Conservation (phyloP, 1,140 invertebrate species). For the Cherax destructor region DNA sequence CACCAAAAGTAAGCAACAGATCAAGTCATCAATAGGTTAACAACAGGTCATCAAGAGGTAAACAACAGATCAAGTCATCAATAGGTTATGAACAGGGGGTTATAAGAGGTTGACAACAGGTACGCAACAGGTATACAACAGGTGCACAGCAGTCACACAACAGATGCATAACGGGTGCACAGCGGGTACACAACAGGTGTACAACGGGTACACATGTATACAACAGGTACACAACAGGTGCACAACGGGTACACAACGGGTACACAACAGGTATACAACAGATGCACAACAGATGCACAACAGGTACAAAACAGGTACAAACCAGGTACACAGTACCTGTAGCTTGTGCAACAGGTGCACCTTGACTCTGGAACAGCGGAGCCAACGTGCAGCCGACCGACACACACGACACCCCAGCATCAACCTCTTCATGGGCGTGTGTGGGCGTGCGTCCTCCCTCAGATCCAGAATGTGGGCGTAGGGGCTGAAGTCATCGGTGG, state of each 20-base stretch:
- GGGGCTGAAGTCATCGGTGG: constrained; percentile 24
- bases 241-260: too few relatives aligned
- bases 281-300: too few relatives aligned
- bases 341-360: constrained; percentile 37
- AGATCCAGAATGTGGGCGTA: constrained; percentile 43
- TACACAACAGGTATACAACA: too few relatives aligned
- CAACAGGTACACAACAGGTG: constrained; percentile 3
- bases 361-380: constrained; percentile 43
- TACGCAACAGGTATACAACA: too few relatives aligned
- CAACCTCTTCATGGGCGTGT: constrained; percentile 32
- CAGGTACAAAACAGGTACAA: background rate
- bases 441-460: background rate
- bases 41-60: too few relatives aligned
- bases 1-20: too few relatives aligned
- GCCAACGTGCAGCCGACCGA: constrained; percentile 43
- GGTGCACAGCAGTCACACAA: too few relatives aligned
- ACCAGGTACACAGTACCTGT: constrained; percentile 21
- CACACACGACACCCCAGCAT: constrained; percentile 50
- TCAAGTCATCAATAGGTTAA: too few relatives aligned
- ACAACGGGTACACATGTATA: background rate
- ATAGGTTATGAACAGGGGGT: too few relatives aligned
- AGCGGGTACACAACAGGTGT: background rate
- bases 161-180: too few relatives aligned
- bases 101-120: too few relatives aligned
- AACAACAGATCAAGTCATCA: too few relatives aligned